phyloP scores from a whole-genome alignment of 2,797 vertebrate genomes.

The Momotus momota region DNA sequence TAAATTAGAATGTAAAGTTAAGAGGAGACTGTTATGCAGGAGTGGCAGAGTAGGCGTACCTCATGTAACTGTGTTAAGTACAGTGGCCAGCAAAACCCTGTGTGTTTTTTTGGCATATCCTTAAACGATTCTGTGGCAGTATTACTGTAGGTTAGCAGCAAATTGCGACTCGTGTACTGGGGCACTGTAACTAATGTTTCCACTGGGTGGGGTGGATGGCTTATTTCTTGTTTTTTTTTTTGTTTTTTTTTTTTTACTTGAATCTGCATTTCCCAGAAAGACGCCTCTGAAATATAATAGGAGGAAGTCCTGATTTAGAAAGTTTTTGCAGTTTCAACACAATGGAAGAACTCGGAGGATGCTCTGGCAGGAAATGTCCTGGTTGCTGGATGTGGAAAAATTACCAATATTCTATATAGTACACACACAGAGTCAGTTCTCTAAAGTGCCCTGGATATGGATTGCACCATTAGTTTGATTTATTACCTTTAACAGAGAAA shows the following conservation, averaged over 20 bases:
- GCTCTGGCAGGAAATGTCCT: conserved; percentile 84
- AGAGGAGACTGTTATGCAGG: background rate
- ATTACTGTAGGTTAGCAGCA: conserved; percentile 11
- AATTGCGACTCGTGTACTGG: background rate
- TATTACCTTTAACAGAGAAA: background rate
- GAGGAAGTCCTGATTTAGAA: conserved; percentile 97
- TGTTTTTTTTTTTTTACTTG: conserved; percentile 78
- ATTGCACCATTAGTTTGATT: background rate
- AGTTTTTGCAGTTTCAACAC: conserved; percentile 90
- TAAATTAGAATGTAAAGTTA: background rate
- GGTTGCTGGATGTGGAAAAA: conserved; percentile 83
- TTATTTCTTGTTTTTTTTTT: no score
- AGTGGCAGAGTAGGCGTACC: background rate
- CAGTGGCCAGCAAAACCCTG: background rate
- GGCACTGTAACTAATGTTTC: conserved; percentile 74
- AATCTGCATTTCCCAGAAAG: conserved; percentile 89
- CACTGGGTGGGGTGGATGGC: no score
- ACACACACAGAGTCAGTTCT: background rate
- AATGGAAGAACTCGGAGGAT: conserved; percentile 85
- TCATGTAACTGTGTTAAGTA: background rate
- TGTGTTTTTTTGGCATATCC: background rate
- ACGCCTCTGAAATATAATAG: conserved; percentile 92
- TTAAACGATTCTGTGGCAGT: background rate
- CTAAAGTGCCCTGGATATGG: background rate
- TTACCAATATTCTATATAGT: conserved; percentile 45